Evolutionary conservation across 2,797 vertebrate species (phyloP).

Genomic region (Sebastes oblongus): DNA sequence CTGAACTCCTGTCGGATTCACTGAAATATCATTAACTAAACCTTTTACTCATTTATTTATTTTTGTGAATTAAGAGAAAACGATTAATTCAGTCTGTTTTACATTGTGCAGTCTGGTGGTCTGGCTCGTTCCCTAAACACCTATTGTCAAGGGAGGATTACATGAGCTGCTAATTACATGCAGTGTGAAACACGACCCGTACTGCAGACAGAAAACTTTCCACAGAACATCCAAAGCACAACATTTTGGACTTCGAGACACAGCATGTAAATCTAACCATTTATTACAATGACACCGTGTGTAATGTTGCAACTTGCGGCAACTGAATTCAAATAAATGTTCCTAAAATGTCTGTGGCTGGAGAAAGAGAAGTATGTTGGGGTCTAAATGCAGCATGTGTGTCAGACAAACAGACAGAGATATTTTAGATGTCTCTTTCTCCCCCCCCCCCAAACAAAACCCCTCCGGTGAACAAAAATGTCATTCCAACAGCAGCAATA

Average conservation of each 20-base stretch:
- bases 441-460: background rate
- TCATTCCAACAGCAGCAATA: conserved; percentile 36
- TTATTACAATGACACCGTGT: conserved; percentile 9
- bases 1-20: background rate
- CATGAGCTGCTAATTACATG: conserved; percentile 34
- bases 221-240: background rate
- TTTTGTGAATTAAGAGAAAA: background rate
- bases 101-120: background rate
- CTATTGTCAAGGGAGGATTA: conserved; percentile 8
- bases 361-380: conserved; percentile 11
- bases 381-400: background rate
- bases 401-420: background rate
- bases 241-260: background rate
- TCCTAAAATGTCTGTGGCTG: conserved; percentile 26
- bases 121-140: conserved; percentile 9
- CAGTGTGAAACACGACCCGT: conserved; percentile 13
- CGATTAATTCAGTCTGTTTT: background rate
- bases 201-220: conserved; percentile 35
- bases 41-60: background rate
- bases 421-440: background rate
- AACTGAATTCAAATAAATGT: conserved; percentile 12
- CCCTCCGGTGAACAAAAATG: background rate
- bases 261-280: conserved; percentile 14
- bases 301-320: conserved; percentile 20
- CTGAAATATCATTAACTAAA: background rate